Conservation (phyloP, 1,140 invertebrate species). For the Brevipalpus yothersi region DNA sequence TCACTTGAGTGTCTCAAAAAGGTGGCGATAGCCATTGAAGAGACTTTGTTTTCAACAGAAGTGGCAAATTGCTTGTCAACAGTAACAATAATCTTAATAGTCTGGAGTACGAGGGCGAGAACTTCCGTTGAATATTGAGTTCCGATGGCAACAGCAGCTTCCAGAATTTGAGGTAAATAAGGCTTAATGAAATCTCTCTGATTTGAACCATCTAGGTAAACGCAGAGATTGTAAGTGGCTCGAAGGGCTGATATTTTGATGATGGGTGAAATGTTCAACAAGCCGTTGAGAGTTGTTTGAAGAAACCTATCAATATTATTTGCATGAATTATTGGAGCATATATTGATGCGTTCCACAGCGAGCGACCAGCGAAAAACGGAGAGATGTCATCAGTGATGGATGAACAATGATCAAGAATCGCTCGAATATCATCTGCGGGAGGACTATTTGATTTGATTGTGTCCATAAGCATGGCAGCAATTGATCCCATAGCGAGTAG, state of each 20-base stretch:
- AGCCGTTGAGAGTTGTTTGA: slow-evolving; percentile 32
- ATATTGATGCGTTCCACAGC: slow-evolving; percentile 40
- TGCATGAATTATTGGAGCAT: slow-evolving; percentile 30
- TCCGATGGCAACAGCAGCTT: slow-evolving; percentile 26
- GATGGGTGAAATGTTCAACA: slow-evolving; percentile 27
- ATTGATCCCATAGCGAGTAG: slow-evolving; percentile 36
- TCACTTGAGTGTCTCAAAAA: slow-evolving; percentile 41
- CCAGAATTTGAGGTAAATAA: slow-evolving; percentile 25
- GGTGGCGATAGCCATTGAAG: slow-evolving; percentile 39
- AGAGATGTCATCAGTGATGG: slow-evolving; percentile 13
- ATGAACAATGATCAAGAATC: slow-evolving; percentile 3
- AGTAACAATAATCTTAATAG: slow-evolving; percentile 35
- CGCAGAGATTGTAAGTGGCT: slow-evolving; percentile 26
- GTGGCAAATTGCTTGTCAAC: slow-evolving; percentile 41
- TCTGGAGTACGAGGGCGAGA: slow-evolving; percentile 37
- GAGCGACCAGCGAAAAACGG: slow-evolving; percentile 45
- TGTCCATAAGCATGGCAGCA: slow-evolving; percentile 28
- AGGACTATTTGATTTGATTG: neutral
- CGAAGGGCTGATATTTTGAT: slow-evolving; percentile 25
- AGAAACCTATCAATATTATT: slow-evolving; percentile 28
- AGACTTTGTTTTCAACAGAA: slow-evolving; percentile 35
- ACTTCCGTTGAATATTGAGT: slow-evolving; percentile 30
- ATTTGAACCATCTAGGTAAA: slow-evolving; percentile 24
- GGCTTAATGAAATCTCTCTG: slow-evolving; percentile 21
- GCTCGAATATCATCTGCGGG: slow-evolving; percentile 4